phyloP scores from a whole-genome alignment of 92 coral and sea anemone genomes.

The Siderastrea radians region DNA sequence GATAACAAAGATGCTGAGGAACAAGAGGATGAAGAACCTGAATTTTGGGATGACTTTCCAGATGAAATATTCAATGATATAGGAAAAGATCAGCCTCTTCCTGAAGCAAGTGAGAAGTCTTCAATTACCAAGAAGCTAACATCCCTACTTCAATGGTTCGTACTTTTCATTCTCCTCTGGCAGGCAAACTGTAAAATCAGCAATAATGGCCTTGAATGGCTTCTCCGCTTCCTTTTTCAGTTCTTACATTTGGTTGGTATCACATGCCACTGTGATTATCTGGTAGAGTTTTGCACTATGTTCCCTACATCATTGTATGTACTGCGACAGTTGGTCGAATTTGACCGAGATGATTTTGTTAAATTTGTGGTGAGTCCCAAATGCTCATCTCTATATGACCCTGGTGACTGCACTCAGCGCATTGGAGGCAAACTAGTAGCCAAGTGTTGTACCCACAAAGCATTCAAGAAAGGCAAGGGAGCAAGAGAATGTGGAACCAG shows the following conservation, averaged over 20 bases:
- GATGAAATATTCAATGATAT: constrained; percentile 33
- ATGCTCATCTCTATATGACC: constrained; percentile 44
- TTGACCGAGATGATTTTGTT: constrained; percentile 58
- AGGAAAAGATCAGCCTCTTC: constrained; percentile 44
- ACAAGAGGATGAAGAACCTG: constrained; percentile 43
- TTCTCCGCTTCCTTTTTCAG: constrained; percentile 60
- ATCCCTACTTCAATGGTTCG: constrained; percentile 63
- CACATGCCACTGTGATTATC: constrained; percentile 42
- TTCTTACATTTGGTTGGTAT: constrained; percentile 56
- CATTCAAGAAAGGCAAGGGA: too few relatives aligned
- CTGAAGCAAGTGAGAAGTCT: constrained; percentile 45
- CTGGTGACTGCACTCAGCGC: constrained; percentile 49
- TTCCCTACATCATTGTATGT: constrained; percentile 66
- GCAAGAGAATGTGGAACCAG: background rate
- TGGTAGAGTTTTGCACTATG: constrained; percentile 49
- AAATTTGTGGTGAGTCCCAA: constrained; percentile 65
- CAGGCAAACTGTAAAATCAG: constrained; percentile 69
- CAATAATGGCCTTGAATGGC: constrained; percentile 77
- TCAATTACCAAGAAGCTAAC: constrained; percentile 27
- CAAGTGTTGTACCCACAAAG: background rate
- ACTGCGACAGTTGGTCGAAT: constrained; percentile 40
- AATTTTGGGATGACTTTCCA: constrained; percentile 55
- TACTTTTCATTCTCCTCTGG: constrained; percentile 67
- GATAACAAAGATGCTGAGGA: constrained; percentile 15
- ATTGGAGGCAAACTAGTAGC: constrained; percentile 29